Evolutionary conservation across 2,797 vertebrate species (phyloP).

Genomic region (Iguana delicatissima): DNA sequence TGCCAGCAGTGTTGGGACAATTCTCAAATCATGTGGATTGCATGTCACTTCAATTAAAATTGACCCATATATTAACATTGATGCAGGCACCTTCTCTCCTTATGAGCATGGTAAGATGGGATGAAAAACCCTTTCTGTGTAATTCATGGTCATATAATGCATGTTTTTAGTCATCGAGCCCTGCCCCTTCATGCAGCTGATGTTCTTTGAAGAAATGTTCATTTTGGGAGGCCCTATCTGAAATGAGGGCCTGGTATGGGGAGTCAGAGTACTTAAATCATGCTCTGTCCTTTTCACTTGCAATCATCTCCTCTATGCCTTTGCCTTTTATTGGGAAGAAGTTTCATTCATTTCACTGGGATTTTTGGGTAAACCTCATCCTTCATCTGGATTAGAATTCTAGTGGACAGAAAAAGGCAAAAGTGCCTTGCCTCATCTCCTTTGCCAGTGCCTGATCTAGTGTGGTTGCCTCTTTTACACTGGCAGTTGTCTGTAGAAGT

Average conservation of each 20-base stretch:
- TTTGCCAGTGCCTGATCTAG: not conserved
- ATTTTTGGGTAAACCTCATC: not conserved
- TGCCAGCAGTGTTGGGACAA: conserved; percentile 96
- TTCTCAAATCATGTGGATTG: conserved; percentile 94
- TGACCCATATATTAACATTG: conserved; percentile 97
- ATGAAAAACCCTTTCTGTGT: not conserved
- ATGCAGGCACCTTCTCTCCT: conserved; percentile 95
- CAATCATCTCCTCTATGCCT: not conserved
- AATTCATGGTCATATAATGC: not conserved
- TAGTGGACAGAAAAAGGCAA: not conserved
- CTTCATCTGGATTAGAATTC: not conserved
- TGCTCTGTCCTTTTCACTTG: not conserved
- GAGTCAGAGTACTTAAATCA: not conserved
- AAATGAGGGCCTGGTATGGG: not conserved
- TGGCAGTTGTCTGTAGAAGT: not conserved
- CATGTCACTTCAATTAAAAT: conserved; percentile 97
- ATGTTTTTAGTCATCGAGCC: not conserved
- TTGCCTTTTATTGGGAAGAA: not conserved
- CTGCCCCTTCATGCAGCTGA: not conserved
- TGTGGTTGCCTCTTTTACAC: not conserved
- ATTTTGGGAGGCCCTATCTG: not conserved
- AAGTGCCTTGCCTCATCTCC: not conserved
- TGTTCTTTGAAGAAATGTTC: not conserved
- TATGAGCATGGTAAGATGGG: conserved; percentile 91
- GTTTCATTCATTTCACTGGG: not conserved